phyloP scores from a whole-genome alignment of 2,797 vertebrate species.

The Vultur gryphus region DNA sequence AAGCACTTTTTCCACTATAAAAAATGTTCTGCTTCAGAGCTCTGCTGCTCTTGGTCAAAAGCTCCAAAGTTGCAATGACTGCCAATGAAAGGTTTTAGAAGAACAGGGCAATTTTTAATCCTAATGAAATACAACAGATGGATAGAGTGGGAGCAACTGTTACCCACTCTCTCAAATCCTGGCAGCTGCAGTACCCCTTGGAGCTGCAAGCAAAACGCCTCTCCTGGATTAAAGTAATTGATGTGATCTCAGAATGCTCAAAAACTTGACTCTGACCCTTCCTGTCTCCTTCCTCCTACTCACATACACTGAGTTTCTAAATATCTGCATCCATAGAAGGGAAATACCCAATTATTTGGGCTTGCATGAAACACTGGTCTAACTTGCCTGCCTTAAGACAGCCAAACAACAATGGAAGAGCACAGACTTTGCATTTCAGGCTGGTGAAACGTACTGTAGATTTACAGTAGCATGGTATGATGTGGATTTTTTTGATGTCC shows the following conservation, averaged over 20 bases:
- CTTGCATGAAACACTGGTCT: background rate
- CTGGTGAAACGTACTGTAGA: fast-evolving
- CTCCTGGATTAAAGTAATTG: background rate
- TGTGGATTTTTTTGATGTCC: background rate
- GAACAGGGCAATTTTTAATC: background rate
- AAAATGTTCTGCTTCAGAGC: background rate
- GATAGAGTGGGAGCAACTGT: background rate
- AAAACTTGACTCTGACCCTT: background rate
- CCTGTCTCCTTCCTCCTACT: background rate
- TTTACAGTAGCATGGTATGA: background rate
- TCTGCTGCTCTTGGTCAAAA: background rate
- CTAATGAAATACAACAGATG: background rate
- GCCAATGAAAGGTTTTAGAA: background rate
- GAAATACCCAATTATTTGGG: background rate
- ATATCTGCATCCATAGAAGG: background rate
- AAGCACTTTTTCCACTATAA: background rate
- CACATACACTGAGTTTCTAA: background rate
- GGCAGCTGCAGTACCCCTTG: background rate
- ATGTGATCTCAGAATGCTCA: background rate
- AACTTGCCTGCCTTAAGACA: background rate
- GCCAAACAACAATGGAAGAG: background rate
- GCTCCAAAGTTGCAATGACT: background rate
- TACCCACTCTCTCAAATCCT: background rate
- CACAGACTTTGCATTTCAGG: fast-evolving
- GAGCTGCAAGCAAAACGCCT: background rate